Evolutionary conservation across 2,113 vertebrate species (phyloP), one percentile per base, ranked within the genome.

Genomic region (Nycticryphes semicollaris): DNA sequence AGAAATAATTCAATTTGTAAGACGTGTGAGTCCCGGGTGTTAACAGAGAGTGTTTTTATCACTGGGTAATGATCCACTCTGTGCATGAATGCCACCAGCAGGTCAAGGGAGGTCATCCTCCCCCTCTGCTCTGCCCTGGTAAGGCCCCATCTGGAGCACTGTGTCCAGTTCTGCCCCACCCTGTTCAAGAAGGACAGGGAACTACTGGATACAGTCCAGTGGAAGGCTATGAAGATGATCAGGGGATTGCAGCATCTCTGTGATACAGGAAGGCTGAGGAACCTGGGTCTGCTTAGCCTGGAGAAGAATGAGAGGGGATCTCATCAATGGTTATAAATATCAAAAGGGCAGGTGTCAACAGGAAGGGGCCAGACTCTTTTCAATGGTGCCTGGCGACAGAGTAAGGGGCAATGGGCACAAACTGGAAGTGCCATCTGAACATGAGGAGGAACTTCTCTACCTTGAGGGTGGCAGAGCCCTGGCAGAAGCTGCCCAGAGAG

Each of bases 1-100:
- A 94, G 94, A 95, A 91, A 93, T 94, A 95, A 87, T 83, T 93
- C 81, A 89, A 87, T 94, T 85, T 87, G 76, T 78, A n/a, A 63
- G 75, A 96, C 22, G 14, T 66, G 43, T 37, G 66, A 90, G 64
- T 84, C 81, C 63, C 81, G 33, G 28, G 39, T 91, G 77, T 86
- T 95, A 94, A 84, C 62, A 69, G 63, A 91, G 67, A 78, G 63
- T 81, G 48, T 89, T 97, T 93, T 84, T 90, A 77, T 96, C 89
- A 87, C 74, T 2, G 8, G 56, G 37, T 93, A 96, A 97, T 17
- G 76, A 87, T 75, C 80, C 33, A 39, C 78, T 93, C 17, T 41
- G 76, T 77, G 74, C 60, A 76, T 53, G 57, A 90, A 66, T 66
- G 31, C 20, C 63, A 66, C 41, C 41, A 66, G 63, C 63, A 66